A percentile compares a stretch with the other conserved stretches of the same genome.
Conservation (phyloP, 2,113 vertebrate genomes). For the Notarius quadriscutis region DNA sequence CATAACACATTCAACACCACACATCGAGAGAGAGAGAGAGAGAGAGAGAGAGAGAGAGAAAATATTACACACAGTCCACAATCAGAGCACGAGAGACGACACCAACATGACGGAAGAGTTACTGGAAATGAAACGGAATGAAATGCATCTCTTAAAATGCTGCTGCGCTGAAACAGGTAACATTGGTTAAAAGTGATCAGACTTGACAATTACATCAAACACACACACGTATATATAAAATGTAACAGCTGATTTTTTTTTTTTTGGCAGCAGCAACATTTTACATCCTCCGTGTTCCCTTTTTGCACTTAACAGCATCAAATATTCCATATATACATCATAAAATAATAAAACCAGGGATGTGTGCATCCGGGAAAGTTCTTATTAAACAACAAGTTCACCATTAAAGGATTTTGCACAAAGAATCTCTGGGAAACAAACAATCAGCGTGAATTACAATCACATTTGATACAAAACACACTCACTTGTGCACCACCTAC, state of each 20-base stretch:
- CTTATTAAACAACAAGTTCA: background rate
- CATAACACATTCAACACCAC: slow-evolving; percentile 22
- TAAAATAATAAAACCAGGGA: background rate
- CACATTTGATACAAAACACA: background rate
- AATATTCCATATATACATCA: background rate
- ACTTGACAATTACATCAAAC: slow-evolving; percentile 14
- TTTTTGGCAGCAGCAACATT: slow-evolving; percentile 29
- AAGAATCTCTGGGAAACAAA: background rate
- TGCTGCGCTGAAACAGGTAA: background rate
- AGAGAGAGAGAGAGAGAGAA: slow-evolving; percentile 49
- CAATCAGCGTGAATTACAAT: background rate
- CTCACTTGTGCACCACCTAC: background rate
- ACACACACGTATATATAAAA: background rate
- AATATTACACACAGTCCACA: slow-evolving; percentile 18
- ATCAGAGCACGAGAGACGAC: slow-evolving; percentile 29
- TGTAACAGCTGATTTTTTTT: slow-evolving; percentile 27
- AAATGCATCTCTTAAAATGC: background rate
- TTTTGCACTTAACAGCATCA: slow-evolving; percentile 16
- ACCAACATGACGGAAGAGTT: background rate
- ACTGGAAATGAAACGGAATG: slow-evolving; percentile 24
- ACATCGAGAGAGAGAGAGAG: slow-evolving; percentile 49
- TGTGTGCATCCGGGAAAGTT: background rate
- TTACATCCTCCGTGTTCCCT: background rate
- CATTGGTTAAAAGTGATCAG: background rate
- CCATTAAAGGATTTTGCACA: slow-evolving; percentile 22